Evolutionary conservation across 2,113 vertebrate species (phyloP).

Genomic region (Pollachius pollachius): DNA sequence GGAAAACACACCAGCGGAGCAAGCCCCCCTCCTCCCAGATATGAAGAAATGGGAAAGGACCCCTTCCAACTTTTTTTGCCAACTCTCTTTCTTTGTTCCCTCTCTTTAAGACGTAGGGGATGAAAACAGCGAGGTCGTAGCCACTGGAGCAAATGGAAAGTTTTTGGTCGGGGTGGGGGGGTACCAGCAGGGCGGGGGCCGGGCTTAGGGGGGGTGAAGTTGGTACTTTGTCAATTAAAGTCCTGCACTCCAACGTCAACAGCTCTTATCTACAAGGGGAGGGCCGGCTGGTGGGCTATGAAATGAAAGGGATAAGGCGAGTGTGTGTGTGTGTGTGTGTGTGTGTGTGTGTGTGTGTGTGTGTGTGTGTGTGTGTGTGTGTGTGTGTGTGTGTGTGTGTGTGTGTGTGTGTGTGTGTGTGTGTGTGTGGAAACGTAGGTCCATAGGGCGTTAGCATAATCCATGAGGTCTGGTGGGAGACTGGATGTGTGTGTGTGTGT

Average conservation of each 20-base stretch:
- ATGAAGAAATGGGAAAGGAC: conserved; percentile 8
- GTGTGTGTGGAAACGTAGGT: conserved; percentile 20
- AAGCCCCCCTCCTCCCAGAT: background rate
- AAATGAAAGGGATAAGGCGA: conserved; percentile 34
- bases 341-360: background rate
- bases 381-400: conserved; percentile 20
- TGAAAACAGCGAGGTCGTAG: background rate
- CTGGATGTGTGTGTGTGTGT: conserved; percentile 8
- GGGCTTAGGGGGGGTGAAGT: conserved; percentile 43
- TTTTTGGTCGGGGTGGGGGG: conserved; percentile 49
- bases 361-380: conserved; percentile 1
- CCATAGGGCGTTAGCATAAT: conserved; percentile 45
- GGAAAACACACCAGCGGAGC: conserved; percentile 15
- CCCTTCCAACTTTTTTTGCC: too few species aligned
- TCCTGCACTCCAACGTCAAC: conserved; percentile 55
- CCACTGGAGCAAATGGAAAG: too few species aligned
- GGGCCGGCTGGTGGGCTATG: conserved; percentile 40
- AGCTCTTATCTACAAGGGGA: conserved; percentile 61
- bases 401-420: conserved; percentile 13
- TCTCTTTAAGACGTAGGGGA: background rate
- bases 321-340: background rate
- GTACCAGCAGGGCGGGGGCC: conserved; percentile 39
- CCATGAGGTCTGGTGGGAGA: conserved; percentile 15
- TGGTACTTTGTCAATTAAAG: conserved; percentile 58
- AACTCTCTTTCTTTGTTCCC: too few species aligned